Evolutionary conservation across 2,888 invertebrate genomes (phyloP).

Genomic region (Hoplodrina ambigua): DNA sequence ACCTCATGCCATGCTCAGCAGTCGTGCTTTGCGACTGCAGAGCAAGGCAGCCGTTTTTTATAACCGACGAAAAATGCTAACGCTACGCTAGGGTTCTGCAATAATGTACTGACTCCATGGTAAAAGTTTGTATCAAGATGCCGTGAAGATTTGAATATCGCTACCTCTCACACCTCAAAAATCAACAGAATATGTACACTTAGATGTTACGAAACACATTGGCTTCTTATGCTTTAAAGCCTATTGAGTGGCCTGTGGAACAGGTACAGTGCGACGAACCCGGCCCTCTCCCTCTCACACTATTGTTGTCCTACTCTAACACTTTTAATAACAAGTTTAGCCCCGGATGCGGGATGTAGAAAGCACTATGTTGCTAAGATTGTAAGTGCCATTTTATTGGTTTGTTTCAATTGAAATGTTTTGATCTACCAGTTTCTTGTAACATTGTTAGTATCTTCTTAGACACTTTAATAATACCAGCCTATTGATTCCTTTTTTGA

Average conservation of each 20-base stretch:
- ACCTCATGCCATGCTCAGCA: too few species aligned
- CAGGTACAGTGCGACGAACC: slow-evolving; percentile 79
- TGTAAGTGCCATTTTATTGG: slow-evolving; percentile 47
- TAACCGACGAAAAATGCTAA: too few species aligned
- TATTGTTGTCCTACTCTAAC: slow-evolving; percentile 67
- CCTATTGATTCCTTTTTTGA: too few species aligned
- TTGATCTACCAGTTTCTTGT: slow-evolving; percentile 3
- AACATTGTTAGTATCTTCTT: neutral
- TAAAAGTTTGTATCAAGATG: too few species aligned
- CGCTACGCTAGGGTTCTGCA: too few species aligned
- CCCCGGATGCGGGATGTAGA: slow-evolving; percentile 60
- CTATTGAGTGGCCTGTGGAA: slow-evolving; percentile 76
- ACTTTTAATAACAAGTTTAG: slow-evolving; percentile 69
- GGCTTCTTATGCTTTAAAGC: slow-evolving; percentile 78
- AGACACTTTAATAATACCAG: too few species aligned
- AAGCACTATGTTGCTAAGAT: slow-evolving; percentile 50
- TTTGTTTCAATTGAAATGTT: slow-evolving; percentile 29
- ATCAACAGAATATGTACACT: slow-evolving; percentile 65
- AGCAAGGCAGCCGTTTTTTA: too few species aligned
- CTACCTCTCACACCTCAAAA: slow-evolving; percentile 44
- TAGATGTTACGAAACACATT: slow-evolving; percentile 78
- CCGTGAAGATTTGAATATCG: slow-evolving; percentile 24
- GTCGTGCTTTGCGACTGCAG: too few species aligned
- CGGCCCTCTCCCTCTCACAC: slow-evolving; percentile 69
- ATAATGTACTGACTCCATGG: too few species aligned